These are phyloP conservation scores for Amblyjoppa fuscipennis DNA, from an alignment of 2,888 invertebrate species.

Conservation along the genomic window DNA sequence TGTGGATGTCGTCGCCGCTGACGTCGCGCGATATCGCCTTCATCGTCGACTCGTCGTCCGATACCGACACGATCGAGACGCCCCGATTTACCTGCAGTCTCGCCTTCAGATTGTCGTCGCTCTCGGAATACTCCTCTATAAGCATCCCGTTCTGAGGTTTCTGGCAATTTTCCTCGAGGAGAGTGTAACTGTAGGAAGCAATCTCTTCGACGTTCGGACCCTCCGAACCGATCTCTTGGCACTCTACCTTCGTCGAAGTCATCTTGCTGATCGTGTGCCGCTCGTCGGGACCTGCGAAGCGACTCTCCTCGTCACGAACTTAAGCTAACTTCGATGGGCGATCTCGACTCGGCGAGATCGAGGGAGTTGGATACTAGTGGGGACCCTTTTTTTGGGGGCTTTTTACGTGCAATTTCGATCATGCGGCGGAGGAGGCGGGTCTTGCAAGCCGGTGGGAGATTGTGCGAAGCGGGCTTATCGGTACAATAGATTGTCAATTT, in stretches of 20 bases:
- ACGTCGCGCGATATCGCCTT: conserved; percentile 88
- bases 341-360: conserved; percentile 10
- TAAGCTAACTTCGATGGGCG: neutral
- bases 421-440: conserved; percentile 15
- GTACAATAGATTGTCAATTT: neutral
- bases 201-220: conserved; percentile 88
- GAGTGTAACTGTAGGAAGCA: conserved; percentile 87
- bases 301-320: conserved; percentile 74
- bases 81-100: conserved; percentile 85
- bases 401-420: conserved; percentile 12
- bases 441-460: conserved; percentile 22
- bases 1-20: conserved; percentile 87
- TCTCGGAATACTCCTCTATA: conserved; percentile 84
- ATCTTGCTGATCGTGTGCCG: conserved; percentile 89
- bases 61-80: conserved; percentile 89
- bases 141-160: conserved; percentile 82
- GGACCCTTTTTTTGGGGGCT: conserved; percentile 22
- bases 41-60: conserved; percentile 88
- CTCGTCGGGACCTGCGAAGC: conserved; percentile 88
- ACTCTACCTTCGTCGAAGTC: conserved; percentile 88
- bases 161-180: conserved; percentile 85
- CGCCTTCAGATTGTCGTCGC: conserved; percentile 84
- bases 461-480: neutral
- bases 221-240: conserved; percentile 86
- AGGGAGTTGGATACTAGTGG: conserved; percentile 38